phyloP scores from a whole-genome alignment of 2,113 vertebrate species.

The Pungitius pungitius region DNA sequence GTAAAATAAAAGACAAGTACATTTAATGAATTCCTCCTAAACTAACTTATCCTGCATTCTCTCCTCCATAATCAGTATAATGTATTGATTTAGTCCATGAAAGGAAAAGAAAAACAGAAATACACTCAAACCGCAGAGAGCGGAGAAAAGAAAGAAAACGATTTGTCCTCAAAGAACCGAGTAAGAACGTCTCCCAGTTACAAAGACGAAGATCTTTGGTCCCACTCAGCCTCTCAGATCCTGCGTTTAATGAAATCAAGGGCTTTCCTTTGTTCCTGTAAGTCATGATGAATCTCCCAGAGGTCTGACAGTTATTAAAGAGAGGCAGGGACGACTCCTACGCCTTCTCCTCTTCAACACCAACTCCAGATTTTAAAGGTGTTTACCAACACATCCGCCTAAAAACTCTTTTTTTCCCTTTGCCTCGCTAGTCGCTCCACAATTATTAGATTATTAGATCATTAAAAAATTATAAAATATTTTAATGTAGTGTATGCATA shows the following conservation, averaged over 20 bases:
- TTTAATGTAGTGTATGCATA: too few species aligned
- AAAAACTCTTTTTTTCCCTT: background rate
- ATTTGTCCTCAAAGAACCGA: background rate
- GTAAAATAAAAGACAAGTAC: background rate
- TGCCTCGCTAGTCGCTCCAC: background rate
- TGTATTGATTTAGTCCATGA: background rate
- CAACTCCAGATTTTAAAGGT: background rate
- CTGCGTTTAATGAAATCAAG: background rate
- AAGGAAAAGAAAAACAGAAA: background rate
- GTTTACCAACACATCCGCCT: background rate
- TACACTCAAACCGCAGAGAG: background rate
- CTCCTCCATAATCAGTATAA: background rate
- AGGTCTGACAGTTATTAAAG: background rate
- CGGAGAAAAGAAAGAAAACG: background rate
- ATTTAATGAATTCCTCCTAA: background rate
- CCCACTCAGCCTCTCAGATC: background rate
- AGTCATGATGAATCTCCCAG: background rate
- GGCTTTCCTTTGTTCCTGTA: background rate
- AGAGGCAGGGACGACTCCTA: background rate
- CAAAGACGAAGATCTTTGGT: background rate
- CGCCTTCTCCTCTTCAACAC: background rate
- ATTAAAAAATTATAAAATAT: too few species aligned
- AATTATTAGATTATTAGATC: too few species aligned
- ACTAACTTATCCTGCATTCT: background rate
- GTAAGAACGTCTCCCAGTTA: too few species aligned